These are phyloP conservation scores for Danaus plexippus DNA, from an alignment of 1,140 invertebrate species.

Conservation along the genomic window DNA sequence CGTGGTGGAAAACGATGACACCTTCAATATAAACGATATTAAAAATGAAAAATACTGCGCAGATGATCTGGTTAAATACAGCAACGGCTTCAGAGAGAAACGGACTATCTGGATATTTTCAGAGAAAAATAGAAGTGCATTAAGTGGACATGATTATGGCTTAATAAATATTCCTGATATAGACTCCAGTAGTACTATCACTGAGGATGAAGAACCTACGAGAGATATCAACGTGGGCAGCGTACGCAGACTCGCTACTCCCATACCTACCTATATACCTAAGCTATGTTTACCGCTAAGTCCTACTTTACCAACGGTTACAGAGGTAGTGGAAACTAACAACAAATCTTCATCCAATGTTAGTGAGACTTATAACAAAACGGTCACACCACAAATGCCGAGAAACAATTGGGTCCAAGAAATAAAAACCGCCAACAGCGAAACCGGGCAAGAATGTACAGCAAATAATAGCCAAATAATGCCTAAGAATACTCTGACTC, in stretches of 20 bases:
- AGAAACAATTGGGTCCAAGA: slow-evolving; percentile 29
- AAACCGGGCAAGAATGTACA: too few relatives aligned
- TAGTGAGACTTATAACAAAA: slow-evolving; percentile 3
- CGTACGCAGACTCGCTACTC: slow-evolving; percentile 32
- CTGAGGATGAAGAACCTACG: slow-evolving; percentile 27
- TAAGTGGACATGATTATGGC: slow-evolving; percentile 32
- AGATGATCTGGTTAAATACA: slow-evolving; percentile 13
- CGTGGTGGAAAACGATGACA: slow-evolving; percentile 21
- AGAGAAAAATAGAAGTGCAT: slow-evolving; percentile 39
- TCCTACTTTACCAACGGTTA: slow-evolving; percentile 45
- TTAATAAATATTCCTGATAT: slow-evolving; percentile 27
- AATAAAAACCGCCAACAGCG: too few relatives aligned
- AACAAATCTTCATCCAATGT: slow-evolving; percentile 20
- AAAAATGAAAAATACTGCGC: slow-evolving; percentile 13
- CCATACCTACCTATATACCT: slow-evolving; percentile 38
- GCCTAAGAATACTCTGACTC: too few relatives aligned
- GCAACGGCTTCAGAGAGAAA: slow-evolving; percentile 18
- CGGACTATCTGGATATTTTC: slow-evolving; percentile 48
- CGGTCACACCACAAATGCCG: slow-evolving; percentile 15
- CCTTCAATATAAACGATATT: slow-evolving; percentile 6
- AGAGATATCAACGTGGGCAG: slow-evolving; percentile 13
- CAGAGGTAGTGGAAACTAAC: slow-evolving; percentile 44
- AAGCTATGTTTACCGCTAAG: slow-evolving; percentile 36
- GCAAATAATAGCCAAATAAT: too few relatives aligned
- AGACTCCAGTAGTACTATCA: slow-evolving; percentile 25